These are phyloP conservation scores for Volucella inanis DNA, from an alignment of 2,888 invertebrate species.

Conservation along the genomic window DNA sequence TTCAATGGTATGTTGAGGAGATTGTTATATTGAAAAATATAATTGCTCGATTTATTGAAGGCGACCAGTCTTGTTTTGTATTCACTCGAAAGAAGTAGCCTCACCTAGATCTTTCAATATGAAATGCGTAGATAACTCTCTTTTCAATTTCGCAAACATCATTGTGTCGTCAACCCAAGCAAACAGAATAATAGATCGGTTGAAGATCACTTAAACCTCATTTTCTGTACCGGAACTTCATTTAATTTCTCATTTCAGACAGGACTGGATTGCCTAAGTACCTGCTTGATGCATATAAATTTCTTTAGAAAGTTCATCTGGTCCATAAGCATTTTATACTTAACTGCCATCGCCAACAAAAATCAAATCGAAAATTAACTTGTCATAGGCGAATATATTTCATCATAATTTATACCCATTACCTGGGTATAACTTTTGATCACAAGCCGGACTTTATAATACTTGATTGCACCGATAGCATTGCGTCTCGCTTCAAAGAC, in stretches of 20 bases:
- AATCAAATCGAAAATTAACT: slow-evolving; percentile 30
- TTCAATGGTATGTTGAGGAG: too few species aligned
- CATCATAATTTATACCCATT: slow-evolving; percentile 10
- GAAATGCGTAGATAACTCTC: too few species aligned
- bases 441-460: too few species aligned
- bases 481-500: too few species aligned
- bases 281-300: slow-evolving; percentile 39
- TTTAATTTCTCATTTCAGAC: slow-evolving; percentile 37
- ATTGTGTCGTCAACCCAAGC: not conserved
- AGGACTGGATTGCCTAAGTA: slow-evolving; percentile 31
- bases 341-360: slow-evolving; percentile 40
- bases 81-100: too few species aligned
- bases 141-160: too few species aligned
- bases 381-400: slow-evolving; percentile 39
- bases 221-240: not conserved
- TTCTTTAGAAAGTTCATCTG: slow-evolving; percentile 21
- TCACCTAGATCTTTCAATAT: too few species aligned
- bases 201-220: slow-evolving; percentile 5
- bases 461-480: too few species aligned
- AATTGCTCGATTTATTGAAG: too few species aligned
- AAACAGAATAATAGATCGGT: slow-evolving; percentile 5
- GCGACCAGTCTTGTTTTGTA: too few species aligned
- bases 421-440: too few species aligned
- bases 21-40: too few species aligned
- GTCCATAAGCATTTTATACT: slow-evolving; percentile 17